Conservation (phyloP, 2,888 invertebrate genomes). For the Diarsia dahlii region DNA sequence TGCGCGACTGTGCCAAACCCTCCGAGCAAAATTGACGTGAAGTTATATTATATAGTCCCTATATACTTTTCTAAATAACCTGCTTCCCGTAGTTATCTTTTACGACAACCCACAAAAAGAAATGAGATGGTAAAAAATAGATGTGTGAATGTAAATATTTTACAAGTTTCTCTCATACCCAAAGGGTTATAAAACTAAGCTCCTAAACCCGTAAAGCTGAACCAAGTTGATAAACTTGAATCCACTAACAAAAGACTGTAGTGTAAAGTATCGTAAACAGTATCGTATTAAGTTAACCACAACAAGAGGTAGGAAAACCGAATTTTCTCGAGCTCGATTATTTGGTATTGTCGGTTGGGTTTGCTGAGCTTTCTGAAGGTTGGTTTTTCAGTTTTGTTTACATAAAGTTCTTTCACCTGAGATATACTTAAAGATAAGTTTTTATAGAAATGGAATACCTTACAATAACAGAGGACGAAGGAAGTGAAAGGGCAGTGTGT, state of each 20-base stretch:
- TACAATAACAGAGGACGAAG: background rate
- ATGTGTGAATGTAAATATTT: slow-evolving; percentile 36
- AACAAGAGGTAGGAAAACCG: slow-evolving; percentile 12
- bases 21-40: background rate
- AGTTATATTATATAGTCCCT: background rate
- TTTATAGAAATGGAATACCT: background rate
- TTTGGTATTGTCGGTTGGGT: background rate
- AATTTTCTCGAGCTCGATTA: slow-evolving; percentile 8
- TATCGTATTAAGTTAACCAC: slow-evolving; percentile 1
- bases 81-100: slow-evolving; percentile 20
- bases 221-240: slow-evolving; percentile 38
- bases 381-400: too few species aligned
- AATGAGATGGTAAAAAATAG: slow-evolving; percentile 26
- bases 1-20: background rate
- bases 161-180: slow-evolving; percentile 19
- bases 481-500: background rate
- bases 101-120: slow-evolving; percentile 33
- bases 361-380: background rate
- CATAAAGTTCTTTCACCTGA: background rate
- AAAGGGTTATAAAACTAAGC: slow-evolving; percentile 24
- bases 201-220: slow-evolving; percentile 33
- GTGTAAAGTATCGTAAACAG: slow-evolving; percentile 13
- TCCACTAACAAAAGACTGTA: slow-evolving; percentile 27
- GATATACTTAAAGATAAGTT: background rate
- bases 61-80: background rate